Conservation (phyloP, 2,113 vertebrate genomes). For the Rana temporaria region DNA sequence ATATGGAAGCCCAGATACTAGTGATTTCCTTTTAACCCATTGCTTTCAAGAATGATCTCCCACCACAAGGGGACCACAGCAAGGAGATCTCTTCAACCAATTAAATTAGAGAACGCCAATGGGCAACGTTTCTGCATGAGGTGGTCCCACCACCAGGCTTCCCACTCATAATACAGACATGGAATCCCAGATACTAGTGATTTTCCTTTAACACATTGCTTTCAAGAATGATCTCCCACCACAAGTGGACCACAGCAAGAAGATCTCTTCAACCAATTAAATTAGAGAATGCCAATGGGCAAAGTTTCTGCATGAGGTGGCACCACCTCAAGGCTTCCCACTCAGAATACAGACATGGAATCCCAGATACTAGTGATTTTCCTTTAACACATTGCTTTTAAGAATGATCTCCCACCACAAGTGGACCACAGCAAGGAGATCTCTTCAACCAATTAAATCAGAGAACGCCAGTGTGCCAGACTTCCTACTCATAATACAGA, state of each 20-base stretch:
- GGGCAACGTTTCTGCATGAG: constrained; percentile 67
- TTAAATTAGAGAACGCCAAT: constrained; percentile 70
- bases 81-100: constrained; percentile 53
- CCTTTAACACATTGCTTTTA: no score
- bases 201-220: neutral
- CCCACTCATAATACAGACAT: neutral
- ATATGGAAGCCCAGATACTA: no score
- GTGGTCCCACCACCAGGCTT: constrained; percentile 38
- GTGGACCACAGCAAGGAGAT: no score
- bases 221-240: constrained; percentile 37
- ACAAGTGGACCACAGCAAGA: constrained; percentile 69
- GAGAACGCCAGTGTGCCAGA: no score
- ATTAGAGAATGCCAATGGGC: constrained; percentile 69
- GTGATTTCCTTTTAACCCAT: no score
- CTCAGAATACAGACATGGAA: constrained; percentile 8
- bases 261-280: constrained; percentile 70
- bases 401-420: no score
- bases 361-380: no score
- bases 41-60: no score
- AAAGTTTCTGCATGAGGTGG: constrained; percentile 68
- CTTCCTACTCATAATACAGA: no score
- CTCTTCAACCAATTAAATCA: no score
- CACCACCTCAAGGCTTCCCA: neutral
- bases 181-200: neutral
- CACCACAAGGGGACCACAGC: no score